phyloP scores from a whole-genome alignment of 2,888 invertebrate genomes.

The Junonia oenone region DNA sequence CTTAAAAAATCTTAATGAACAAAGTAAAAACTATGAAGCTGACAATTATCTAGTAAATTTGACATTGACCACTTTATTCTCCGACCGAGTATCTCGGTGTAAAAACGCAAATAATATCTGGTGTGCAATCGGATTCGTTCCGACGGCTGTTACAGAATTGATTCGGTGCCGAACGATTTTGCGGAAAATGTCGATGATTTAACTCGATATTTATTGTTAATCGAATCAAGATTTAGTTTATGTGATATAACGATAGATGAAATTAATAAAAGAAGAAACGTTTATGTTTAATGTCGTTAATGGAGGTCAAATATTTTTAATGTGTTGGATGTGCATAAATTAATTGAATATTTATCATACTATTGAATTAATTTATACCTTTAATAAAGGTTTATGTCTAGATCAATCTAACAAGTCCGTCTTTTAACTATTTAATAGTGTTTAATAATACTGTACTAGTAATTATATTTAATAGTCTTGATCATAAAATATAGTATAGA shows the following conservation, averaged over 20 bases:
- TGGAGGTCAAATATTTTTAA: neutral
- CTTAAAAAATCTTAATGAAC: constrained; percentile 17
- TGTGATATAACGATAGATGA: constrained; percentile 5
- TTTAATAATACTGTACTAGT: too few species aligned
- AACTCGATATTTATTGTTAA: constrained; percentile 22
- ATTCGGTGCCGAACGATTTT: constrained; percentile 24
- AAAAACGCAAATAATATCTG: constrained; percentile 32
- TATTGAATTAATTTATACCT: too few species aligned
- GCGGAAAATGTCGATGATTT: constrained; percentile 25
- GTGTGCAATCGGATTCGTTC: constrained; percentile 38
- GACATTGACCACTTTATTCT: constrained; percentile 38
- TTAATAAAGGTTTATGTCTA: too few species aligned
- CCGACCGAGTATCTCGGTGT: constrained; percentile 26
- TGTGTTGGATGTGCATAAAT: neutral
- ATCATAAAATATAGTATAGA: too few species aligned
- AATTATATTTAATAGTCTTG: too few species aligned
- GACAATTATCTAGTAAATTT: constrained; percentile 35
- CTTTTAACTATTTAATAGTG: too few species aligned
- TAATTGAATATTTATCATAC: too few species aligned
- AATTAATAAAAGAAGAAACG: neutral
- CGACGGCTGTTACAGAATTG: constrained; percentile 34
- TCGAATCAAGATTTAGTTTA: constrained; percentile 1
- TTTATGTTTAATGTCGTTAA: neutral
- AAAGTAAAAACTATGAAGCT: constrained; percentile 15
- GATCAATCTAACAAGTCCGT: too few species aligned